Base-by-base conservation (phyloP, 1,140 invertebrate genomes). In the Lucilia cuprina region DNA sequence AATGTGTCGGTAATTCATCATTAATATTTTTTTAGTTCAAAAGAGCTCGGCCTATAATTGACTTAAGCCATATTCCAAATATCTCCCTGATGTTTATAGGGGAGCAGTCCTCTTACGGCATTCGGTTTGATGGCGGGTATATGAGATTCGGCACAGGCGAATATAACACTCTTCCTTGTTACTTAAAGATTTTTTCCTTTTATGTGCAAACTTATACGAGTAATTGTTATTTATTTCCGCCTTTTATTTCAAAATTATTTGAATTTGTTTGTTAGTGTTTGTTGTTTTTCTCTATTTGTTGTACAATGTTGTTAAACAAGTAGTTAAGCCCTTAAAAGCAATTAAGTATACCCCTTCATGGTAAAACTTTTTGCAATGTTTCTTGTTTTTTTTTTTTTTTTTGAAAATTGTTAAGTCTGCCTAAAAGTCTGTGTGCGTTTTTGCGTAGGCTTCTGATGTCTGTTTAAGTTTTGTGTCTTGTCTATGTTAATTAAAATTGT, bases 241-340 rank as follows among this genome's bases (percentile, higher is more conserved):
- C 65, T 70, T 70, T 70, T 9, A 70, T 70, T 70, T 21, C 7
- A 21, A 70, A 70, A 70, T 70, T 70, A 21, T 70, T n/a, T 55
- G 7, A 17, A 21, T 70, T 25, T 25, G 65, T 19, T 60, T 70
- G 65, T 65, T 12, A 49, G 9, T 70, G 19, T 41, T 41, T 3
- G 25, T 30, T 3, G 25, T 41, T 41, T 60, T 25, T 70, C 9
- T 70, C n/a, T 25, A 70, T 70, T 70, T 21, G 65, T 70, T 70
- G 65, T 70, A 70, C n/a, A 70, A 70, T 70, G 65, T 70, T 70
- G 65, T 70, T 70, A 25, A 70, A 70, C 65, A 70, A 70, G 65
- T 70, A 70, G 65, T 25, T 70, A 70, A 70, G 65, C 65, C 65
- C 65, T 70, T 70, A 19, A 70, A n/a, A 21, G 19, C 65, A 70